A percentile compares a stretch with the other conserved stretches of the same genome.
Evolutionary conservation across 1,140 invertebrate genomes (phyloP).

Genomic region (Lasioglossum baleicum): DNA sequence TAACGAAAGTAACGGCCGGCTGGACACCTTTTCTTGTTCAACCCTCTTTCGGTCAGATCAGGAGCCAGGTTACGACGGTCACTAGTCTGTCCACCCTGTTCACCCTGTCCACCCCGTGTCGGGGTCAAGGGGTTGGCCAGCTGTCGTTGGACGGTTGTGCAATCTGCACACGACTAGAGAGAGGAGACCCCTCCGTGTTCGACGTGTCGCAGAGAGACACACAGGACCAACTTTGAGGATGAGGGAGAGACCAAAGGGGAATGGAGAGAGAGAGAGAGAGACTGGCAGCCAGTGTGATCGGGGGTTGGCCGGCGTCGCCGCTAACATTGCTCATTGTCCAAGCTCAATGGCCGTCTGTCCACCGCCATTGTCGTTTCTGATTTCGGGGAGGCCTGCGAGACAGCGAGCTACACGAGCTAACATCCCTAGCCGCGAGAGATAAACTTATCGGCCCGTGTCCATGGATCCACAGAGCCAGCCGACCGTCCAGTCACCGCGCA

Average conservation of each 20-base stretch:
- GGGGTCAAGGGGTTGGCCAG: slow-evolving; percentile 71
- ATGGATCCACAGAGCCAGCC: not conserved
- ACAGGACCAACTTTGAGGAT: too few relatives aligned
- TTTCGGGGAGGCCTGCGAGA: slow-evolving; percentile 49
- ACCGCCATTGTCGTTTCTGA: slow-evolving; percentile 60
- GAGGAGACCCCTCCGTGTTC: slow-evolving; percentile 49
- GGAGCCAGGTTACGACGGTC: slow-evolving; percentile 53
- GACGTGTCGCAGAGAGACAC: too few relatives aligned
- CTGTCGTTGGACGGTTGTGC: slow-evolving; percentile 69
- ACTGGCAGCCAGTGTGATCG: slow-evolving; percentile 19
- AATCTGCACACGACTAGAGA: slow-evolving; percentile 57
- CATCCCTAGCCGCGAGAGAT: slow-evolving; percentile 19
- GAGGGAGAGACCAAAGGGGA: too few relatives aligned
- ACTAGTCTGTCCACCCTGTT: slow-evolving; percentile 50
- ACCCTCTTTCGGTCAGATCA: slow-evolving; percentile 53
- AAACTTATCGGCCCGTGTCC: slow-evolving; percentile 43
- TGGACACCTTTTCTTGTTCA: slow-evolving; percentile 61
- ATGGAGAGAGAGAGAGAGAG: not conserved
- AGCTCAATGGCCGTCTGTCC: slow-evolving; percentile 65
- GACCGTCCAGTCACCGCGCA: too few relatives aligned
- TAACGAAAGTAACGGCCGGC: slow-evolving; percentile 47
- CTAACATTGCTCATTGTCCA: slow-evolving; percentile 61
- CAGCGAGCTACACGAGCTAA: not conserved
- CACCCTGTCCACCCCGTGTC: not conserved
- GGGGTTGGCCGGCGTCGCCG: slow-evolving; percentile 54